Conservation (phyloP, 2,888 invertebrate species). For the Apocheima hispidaria region DNA sequence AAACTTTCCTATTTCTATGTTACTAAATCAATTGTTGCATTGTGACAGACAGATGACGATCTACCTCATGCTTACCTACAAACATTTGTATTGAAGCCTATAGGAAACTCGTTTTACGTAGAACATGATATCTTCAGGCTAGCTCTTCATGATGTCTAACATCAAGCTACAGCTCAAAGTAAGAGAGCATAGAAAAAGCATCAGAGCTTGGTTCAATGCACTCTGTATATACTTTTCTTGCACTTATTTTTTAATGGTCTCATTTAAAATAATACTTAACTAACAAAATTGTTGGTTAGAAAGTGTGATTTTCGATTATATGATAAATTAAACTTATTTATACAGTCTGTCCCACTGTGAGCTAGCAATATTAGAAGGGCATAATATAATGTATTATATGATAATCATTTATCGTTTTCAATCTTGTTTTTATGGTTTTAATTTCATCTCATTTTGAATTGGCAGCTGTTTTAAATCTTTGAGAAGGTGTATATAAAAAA, state of each 20-base stretch:
- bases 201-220: slow-evolving; percentile 49
- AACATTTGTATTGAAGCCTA: slow-evolving; percentile 96
- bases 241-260: slow-evolving; percentile 21
- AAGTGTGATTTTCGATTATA: background rate
- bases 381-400: no score
- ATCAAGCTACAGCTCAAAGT: slow-evolving; percentile 56
- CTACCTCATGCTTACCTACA: slow-evolving; percentile 97
- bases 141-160: slow-evolving; percentile 91
- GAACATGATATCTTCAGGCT: slow-evolving; percentile 98
- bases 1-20: slow-evolving; percentile 7
- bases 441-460: no score
- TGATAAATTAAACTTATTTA: no score
- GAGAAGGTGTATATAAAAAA: no score
- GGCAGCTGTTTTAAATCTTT: no score
- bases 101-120: slow-evolving; percentile 95
- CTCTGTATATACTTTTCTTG: slow-evolving; percentile 36
- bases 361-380: no score
- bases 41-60: slow-evolving; percentile 96
- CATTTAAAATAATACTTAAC: background rate
- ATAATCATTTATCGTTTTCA: no score
- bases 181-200: slow-evolving; percentile 54
- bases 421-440: no score
- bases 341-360: no score
- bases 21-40: slow-evolving; percentile 56
- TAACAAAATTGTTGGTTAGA: slow-evolving; percentile 1